These are phyloP conservation scores for Mobula hypostoma DNA, from an alignment of 2,113 vertebrate genomes.

Conservation along the genomic window DNA sequence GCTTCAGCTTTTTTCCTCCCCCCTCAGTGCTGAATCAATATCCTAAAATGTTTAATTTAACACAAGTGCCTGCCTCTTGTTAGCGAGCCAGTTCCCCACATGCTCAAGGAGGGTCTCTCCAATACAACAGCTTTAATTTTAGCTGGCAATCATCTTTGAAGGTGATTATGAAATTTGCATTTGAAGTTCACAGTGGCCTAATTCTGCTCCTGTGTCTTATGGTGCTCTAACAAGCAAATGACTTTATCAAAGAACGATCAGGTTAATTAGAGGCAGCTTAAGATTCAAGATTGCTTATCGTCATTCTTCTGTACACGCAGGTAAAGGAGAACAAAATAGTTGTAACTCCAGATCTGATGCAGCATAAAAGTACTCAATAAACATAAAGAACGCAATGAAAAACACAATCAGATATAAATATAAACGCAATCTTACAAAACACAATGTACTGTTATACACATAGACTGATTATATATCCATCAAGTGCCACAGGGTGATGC, in stretches of 20 bases:
- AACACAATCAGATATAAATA: too few species aligned
- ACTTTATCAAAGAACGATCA: neutral
- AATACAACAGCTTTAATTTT: neutral
- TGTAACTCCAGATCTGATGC: too few species aligned
- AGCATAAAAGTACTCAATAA: too few species aligned
- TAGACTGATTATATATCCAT: too few species aligned
- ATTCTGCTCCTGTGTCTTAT: too few species aligned
- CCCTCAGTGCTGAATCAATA: neutral
- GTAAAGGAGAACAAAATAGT: too few species aligned
- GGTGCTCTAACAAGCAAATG: neutral
- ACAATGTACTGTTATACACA: too few species aligned
- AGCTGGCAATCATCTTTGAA: neutral
- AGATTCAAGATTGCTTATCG: too few species aligned
- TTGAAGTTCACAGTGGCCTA: neutral
- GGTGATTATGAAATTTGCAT: neutral
- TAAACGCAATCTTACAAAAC: too few species aligned
- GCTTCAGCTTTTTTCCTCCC: neutral
- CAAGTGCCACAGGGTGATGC: too few species aligned
- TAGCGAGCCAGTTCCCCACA: neutral
- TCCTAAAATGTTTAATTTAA: neutral
- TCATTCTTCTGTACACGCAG: too few species aligned
- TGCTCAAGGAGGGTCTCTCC: neutral
- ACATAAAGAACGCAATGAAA: too few species aligned
- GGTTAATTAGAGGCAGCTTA: neutral
- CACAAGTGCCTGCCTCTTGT: neutral